phyloP scores from a whole-genome alignment of 1,140 invertebrate species.

The Pseudomyrmex concolor region DNA sequence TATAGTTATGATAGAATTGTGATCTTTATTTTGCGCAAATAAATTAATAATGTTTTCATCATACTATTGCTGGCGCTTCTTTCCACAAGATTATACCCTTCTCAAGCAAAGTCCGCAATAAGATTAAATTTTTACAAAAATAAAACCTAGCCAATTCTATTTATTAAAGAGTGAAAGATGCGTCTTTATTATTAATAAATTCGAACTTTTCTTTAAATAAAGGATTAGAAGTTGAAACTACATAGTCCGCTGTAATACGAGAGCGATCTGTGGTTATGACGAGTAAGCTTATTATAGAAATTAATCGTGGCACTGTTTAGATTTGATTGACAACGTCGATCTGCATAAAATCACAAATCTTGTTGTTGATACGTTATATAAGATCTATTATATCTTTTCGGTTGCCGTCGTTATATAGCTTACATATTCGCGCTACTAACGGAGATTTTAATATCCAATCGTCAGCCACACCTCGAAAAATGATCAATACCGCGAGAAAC shows the following conservation, averaged over 20 bases:
- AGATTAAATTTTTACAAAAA: not conserved
- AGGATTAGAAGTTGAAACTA: not conserved
- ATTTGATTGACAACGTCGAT: constrained; percentile 55
- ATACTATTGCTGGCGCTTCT: not conserved
- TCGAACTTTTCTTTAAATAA: not conserved
- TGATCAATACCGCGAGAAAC: constrained; percentile 46
- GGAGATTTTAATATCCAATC: constrained; percentile 48
- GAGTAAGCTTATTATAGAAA: constrained; percentile 64
- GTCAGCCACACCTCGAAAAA: constrained; percentile 61
- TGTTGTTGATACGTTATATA: not conserved
- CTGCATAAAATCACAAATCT: constrained; percentile 53
- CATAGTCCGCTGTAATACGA: constrained; percentile 26
- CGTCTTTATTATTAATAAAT: not conserved
- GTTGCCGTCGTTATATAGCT: not conserved
- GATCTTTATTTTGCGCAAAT: not conserved
- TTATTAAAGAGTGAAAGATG: not conserved
- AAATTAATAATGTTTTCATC: constrained; percentile 35
- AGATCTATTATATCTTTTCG: not conserved
- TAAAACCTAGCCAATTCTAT: not conserved
- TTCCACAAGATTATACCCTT: too few relatives aligned
- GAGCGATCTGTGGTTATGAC: constrained; percentile 27
- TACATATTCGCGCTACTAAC: too few relatives aligned
- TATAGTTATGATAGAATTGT: too few relatives aligned
- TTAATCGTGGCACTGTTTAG: constrained; percentile 66
- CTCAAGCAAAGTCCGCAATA: not conserved